Base-by-base conservation (phyloP, 2,888 invertebrate species). In the Ferdinandea cuprea region DNA sequence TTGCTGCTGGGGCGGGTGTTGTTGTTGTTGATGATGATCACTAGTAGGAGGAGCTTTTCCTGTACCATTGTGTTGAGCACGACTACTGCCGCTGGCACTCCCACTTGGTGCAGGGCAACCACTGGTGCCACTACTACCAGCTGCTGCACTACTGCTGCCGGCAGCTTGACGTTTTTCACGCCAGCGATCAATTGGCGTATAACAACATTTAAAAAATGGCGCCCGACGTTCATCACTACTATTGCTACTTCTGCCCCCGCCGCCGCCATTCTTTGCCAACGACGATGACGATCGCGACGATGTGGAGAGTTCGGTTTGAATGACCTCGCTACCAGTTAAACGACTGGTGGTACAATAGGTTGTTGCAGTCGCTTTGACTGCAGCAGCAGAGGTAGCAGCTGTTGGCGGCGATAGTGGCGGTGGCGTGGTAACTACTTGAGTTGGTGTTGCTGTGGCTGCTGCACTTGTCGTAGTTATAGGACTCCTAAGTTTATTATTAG, bases 171-270 rank as follows among this genome's bases (percentile, higher is more conserved):
- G 88, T 50, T 88, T 87, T 40, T 89, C 89, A 61, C 90, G 89
- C 90, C 90, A 90, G 50, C 90, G 89, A 87, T 90, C 91, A 73
- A 90, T 87, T 19, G 90, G 91, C 85, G 90, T 90, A 58, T 91
- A 90, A 85, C 90, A 90, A 87, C 90, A 90, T 80, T 90, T 89
- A 83, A 90, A 90, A 86, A 90, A 89, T 30, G 90, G 89, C 50
- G 89, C 87, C 63, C 87, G 87, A 58, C 88, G 88, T 40, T 87
- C 85, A 35, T 86, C 85, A 58, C 87, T 85, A 9, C 87, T 85
- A 15, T 72, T 86, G 77, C 86, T 86, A 11, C 86, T 85, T 50
- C 86, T 86, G 61, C 88, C 87, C 37, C 74, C 85, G 21, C 88
- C 87, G 42, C 74, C 85, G 21, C 77, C 85, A 72, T 86, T 87